Base-by-base conservation (phyloP, 2,113 vertebrate genomes). In the Heterocephalus glaber region DNA sequence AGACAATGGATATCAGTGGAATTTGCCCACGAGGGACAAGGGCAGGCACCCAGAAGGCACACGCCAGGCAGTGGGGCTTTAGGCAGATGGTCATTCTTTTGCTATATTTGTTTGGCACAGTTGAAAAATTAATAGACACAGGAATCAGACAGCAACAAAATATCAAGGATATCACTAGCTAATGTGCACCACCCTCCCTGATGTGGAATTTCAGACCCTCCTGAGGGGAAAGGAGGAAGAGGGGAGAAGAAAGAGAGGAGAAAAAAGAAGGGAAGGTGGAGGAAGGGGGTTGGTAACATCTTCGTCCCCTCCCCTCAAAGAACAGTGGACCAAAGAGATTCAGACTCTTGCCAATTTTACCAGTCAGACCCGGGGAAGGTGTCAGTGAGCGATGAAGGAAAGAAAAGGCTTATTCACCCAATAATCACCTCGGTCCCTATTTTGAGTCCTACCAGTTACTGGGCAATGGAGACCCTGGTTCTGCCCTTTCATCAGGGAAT, bases 61-160 rank as follows among this genome's bases (percentile, higher is more conserved):
- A 72, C 33, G 6, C 24, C 20, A 20, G 60, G 89, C 22, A 20
- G 12, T 54, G 47, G 41, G 60, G 13, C 22, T 49, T 76, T n/a
- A 82, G 66, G 54, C 89, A 86, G 52, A 90, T 84, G 88, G 76
- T 47, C 47, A 52, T 22, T 10, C 24, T 44, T 90, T 70, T 26
- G 22, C n/a, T 82, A 11, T 22, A 1, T 77, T 41, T 6, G 52
- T 80, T 94, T 79, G 63, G 89, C 49, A 26, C 41, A 58, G 47
- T 5, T 86, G 85, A 90, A 72, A 92, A 96, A 90, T 84, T 92
- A 94, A 94, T 58, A 85, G 74, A 94, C 44, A 5, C 12, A 52
- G 24, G 72, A 89, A 14, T 61, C n/a, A 92, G 94, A 47, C 30
- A 95, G 82, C 38, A 41, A 70, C 26, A 54, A 74, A 89, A 58